Evolutionary conservation across 2,113 vertebrate species (phyloP).

Genomic region (Chloropsis cyanopogon): DNA sequence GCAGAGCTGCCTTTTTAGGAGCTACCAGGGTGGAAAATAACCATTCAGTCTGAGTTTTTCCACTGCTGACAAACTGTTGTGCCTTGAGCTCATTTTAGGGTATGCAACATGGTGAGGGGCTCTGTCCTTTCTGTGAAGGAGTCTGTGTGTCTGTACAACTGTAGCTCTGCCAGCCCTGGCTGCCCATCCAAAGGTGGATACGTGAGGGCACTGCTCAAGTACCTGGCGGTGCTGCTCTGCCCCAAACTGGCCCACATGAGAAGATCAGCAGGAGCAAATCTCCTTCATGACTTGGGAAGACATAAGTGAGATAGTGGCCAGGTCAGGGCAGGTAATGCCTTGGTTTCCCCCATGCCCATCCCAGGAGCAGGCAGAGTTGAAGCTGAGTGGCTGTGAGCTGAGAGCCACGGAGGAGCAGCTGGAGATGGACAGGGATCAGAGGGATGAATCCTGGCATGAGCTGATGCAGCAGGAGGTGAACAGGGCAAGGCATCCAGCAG

Average conservation of each 20-base stretch:
- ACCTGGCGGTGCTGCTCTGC: neutral
- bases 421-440: neutral
- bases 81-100: neutral
- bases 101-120: neutral
- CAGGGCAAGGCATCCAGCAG: slow-evolving; percentile 63
- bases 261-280: neutral
- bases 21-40: neutral
- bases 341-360: neutral
- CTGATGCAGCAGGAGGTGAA: slow-evolving; percentile 72
- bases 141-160: neutral
- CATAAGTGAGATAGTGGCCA: neutral
- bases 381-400: neutral
- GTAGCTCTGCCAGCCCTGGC: neutral
- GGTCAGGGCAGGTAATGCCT: neutral
- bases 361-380: neutral
- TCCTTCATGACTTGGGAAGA: neutral
- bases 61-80: neutral
- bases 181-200: too few species aligned
- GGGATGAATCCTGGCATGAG: slow-evolving; percentile 69
- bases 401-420: neutral
- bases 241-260: neutral
- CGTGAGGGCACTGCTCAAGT: neutral
- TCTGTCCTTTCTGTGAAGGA: neutral
- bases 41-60: neutral
- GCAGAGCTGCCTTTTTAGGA: neutral